Conservation (phyloP, 2,113 vertebrate genomes). For the Amphiprion percula region DNA sequence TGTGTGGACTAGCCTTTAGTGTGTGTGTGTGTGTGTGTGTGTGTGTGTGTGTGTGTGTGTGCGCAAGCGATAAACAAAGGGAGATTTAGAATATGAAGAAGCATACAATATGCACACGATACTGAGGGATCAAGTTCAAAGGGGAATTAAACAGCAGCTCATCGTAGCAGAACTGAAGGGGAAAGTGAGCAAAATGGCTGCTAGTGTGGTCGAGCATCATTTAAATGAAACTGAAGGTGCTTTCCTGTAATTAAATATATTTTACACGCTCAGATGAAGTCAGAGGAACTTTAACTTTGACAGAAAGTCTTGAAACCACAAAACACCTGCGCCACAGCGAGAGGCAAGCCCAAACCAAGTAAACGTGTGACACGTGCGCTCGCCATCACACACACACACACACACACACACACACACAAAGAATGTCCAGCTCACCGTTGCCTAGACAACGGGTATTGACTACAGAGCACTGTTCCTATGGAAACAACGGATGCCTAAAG, state of each 20-base stretch:
- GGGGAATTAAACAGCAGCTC: background rate
- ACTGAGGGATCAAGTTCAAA: slow-evolving; percentile 8
- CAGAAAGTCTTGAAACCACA: slow-evolving; percentile 21
- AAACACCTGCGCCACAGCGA: slow-evolving; percentile 13
- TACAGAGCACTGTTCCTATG: slow-evolving; percentile 82
- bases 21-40: background rate
- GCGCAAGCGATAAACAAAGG: background rate
- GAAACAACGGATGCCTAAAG: slow-evolving; percentile 84
- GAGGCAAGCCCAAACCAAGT: slow-evolving; percentile 42
- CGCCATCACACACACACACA: slow-evolving; percentile 7
- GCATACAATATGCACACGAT: background rate
- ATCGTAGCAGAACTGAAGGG: background rate
- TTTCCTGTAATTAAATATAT: slow-evolving; percentile 7
- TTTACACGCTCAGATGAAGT: background rate
- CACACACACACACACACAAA: slow-evolving; percentile 4
- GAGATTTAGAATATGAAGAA: background rate
- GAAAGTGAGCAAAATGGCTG: slow-evolving; percentile 7
- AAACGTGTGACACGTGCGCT: slow-evolving; percentile 41
- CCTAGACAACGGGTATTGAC: slow-evolving; percentile 80
- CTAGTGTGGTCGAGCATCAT: too few species aligned
- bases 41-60: too few species aligned
- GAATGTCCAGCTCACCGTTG: slow-evolving; percentile 68
- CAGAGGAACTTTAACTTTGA: slow-evolving; percentile 3
- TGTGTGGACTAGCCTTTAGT: background rate
- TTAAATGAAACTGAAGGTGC: background rate